Evolutionary conservation across 2,113 vertebrate species (phyloP).

Genomic region (Chitala chitala): DNA sequence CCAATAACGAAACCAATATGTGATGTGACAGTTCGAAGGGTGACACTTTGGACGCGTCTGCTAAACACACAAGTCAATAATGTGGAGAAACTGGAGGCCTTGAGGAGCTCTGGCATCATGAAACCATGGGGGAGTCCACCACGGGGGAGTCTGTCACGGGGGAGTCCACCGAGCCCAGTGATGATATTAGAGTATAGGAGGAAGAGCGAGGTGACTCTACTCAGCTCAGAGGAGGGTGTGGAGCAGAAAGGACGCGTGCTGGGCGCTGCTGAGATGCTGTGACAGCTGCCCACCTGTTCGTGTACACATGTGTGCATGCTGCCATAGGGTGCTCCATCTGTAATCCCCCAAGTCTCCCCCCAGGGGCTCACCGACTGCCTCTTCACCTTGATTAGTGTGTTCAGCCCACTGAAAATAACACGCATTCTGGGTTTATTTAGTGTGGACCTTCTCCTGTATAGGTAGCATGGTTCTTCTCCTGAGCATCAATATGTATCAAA

Average conservation of each 20-base stretch:
- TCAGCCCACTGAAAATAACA: too few species aligned
- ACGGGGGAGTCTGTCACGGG: background rate
- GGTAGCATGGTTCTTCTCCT: background rate
- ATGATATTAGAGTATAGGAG: conserved; percentile 33
- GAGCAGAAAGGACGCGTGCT: conserved; percentile 63
- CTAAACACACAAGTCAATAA: too few species aligned
- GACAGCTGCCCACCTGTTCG: conserved; percentile 72
- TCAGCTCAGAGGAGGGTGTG: conserved; percentile 12
- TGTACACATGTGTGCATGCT: conserved; percentile 47
- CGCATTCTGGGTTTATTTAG: conserved; percentile 42
- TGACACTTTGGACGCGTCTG: background rate
- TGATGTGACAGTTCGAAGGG: too few species aligned
- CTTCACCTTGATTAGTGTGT: conserved; percentile 48
- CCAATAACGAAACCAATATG: too few species aligned
- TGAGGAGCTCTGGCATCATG: background rate
- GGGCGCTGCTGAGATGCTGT: conserved; percentile 53
- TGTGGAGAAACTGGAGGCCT: too few species aligned
- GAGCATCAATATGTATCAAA: too few species aligned
- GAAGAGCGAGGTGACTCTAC: conserved; percentile 63
- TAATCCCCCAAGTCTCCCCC: conserved; percentile 35
- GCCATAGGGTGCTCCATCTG: conserved; percentile 56
- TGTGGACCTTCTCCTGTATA: background rate
- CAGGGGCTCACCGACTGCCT: conserved; percentile 53
- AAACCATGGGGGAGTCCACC: background rate
- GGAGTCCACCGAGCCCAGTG: background rate